A percentile compares a stretch with the other conserved stretches of the same genome.
phyloP scores from a whole-genome alignment of 2,113 vertebrate species.

The Furnarius figulus region DNA sequence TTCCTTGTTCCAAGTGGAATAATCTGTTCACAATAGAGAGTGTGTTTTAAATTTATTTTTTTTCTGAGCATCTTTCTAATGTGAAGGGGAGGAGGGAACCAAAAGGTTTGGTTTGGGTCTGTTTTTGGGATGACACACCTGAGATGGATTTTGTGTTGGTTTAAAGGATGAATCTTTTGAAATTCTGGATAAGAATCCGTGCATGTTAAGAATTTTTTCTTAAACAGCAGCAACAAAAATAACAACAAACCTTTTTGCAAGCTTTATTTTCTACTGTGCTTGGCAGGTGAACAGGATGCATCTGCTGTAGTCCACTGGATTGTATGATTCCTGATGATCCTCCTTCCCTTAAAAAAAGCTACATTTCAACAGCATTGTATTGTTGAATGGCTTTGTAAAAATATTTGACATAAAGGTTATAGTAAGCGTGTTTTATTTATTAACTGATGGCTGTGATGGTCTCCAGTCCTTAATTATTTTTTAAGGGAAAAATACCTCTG shows the following conservation, averaged over 20 bases:
- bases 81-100: fast-evolving
- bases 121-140: not conserved
- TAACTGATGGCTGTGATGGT: not conserved
- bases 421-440: not conserved
- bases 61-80: not conserved
- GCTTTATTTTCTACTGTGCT: not conserved
- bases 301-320: not conserved
- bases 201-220: not conserved
- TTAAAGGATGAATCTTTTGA: not conserved
- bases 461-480: not conserved
- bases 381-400: not conserved
- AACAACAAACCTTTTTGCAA: not conserved
- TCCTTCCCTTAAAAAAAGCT: not conserved
- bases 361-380: not conserved
- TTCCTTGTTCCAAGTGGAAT: not conserved
- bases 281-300: not conserved
- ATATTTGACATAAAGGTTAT: not conserved
- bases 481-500: not conserved
- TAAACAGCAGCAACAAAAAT: not conserved
- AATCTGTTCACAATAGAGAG: not conserved
- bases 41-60: not conserved
- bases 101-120: not conserved
- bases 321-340: not conserved
- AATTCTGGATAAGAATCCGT: not conserved
- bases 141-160: not conserved